Conservation (phyloP, 2,888 invertebrate species). For the Thereva unica region DNA sequence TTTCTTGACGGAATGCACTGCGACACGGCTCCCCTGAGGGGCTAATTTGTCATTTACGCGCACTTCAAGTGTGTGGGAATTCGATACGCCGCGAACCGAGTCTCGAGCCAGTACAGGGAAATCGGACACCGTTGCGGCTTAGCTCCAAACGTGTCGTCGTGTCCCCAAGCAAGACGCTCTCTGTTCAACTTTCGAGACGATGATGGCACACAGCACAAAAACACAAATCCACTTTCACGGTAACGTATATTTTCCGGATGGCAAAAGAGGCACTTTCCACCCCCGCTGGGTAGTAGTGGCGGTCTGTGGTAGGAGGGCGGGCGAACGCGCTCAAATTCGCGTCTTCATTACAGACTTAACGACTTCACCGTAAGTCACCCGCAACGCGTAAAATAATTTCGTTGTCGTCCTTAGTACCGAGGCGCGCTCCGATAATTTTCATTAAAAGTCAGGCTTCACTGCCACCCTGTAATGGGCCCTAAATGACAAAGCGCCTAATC, state of each 20-base stretch:
- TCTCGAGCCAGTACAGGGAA: neutral
- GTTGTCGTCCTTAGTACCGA: slow-evolving; percentile 3
- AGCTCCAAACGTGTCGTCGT: neutral
- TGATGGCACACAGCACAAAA: neutral
- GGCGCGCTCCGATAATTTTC: neutral
- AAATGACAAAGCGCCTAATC: neutral
- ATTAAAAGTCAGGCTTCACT: slow-evolving; percentile 8
- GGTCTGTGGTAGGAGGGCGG: neutral
- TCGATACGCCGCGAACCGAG: neutral
- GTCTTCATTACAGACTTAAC: slow-evolving; percentile 7
- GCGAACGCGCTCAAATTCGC: slow-evolving; percentile 3
- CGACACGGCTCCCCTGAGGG: neutral
- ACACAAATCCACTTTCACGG: slow-evolving; percentile 7
- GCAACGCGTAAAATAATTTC: slow-evolving; percentile 1
- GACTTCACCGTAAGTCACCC: slow-evolving; percentile 1
- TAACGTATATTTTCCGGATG: neutral
- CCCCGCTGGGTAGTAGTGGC: neutral
- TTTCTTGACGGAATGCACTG: slow-evolving; percentile 16
- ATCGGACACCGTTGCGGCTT: slow-evolving; percentile 1
- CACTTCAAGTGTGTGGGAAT: slow-evolving; percentile 8
- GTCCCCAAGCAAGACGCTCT: neutral
- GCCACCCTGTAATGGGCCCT: neutral
- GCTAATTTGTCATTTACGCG: slow-evolving; percentile 8
- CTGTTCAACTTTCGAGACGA: neutral
- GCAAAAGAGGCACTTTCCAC: neutral